phyloP scores from a whole-genome alignment of 2,797 vertebrate genomes.

The Spinus pinus region DNA sequence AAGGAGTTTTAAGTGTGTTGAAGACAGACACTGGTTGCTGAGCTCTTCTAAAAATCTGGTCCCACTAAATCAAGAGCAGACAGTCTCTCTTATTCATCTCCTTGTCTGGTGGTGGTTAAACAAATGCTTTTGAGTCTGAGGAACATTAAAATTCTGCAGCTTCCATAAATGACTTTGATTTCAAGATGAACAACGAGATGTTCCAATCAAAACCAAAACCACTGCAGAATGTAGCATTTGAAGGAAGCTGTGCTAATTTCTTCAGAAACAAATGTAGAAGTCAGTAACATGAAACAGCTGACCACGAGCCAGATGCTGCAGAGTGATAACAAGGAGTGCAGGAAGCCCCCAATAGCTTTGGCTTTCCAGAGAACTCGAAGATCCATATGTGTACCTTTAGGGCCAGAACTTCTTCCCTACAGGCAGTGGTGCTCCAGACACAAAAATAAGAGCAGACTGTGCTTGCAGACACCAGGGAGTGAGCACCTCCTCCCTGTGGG shows the following conservation, averaged over 20 bases:
- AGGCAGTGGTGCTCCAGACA: not conserved
- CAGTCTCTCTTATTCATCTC: conserved; percentile 43
- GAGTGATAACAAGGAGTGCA: conserved; percentile 19
- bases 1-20: not conserved
- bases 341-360: conserved; percentile 46
- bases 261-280: conserved; percentile 62
- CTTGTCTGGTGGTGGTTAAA: conserved; percentile 65
- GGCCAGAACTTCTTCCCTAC: not conserved
- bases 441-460: not conserved
- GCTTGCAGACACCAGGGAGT: not conserved
- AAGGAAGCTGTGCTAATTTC: conserved; percentile 52
- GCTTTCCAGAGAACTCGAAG: conserved; percentile 31
- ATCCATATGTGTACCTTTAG: conserved; percentile 33
- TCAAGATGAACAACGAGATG: conserved; percentile 41
- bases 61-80: conserved; percentile 47
- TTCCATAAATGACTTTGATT: conserved; percentile 66
- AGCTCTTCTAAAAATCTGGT: conserved; percentile 52
- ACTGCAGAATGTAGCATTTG: not conserved
- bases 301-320: conserved; percentile 57
- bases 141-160: conserved; percentile 61
- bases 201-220: conserved; percentile 57
- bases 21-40: not conserved
- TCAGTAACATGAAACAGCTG: conserved; percentile 56
- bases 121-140: conserved; percentile 63
- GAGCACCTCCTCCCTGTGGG: not conserved